phyloP scores from a whole-genome alignment of 2,888 invertebrate genomes.

The Cryptocephalus moraei region DNA sequence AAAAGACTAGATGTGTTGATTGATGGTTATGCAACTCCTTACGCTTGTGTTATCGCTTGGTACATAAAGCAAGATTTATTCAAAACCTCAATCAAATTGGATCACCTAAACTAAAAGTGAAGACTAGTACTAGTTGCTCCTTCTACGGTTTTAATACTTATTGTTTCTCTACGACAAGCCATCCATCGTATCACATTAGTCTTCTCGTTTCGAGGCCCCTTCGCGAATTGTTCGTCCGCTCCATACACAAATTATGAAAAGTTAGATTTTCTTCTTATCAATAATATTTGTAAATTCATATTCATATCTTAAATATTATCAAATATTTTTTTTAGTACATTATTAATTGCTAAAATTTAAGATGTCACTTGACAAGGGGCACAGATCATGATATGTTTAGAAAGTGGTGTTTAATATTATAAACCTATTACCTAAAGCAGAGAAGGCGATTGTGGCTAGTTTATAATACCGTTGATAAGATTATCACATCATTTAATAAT shows the following conservation, averaged over 20 bases:
- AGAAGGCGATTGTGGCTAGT: conserved; percentile 45
- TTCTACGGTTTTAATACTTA: too few relatives aligned
- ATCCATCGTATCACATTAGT: too few relatives aligned
- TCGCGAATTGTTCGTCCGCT: conserved; percentile 1
- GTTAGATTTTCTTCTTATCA: conserved; percentile 1
- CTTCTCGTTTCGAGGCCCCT: too few relatives aligned
- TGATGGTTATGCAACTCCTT: too few relatives aligned
- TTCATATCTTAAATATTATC: conserved; percentile 39
- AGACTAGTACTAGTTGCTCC: too few relatives aligned
- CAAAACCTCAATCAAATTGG: too few relatives aligned
- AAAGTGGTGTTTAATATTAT: conserved; percentile 55
- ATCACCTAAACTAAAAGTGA: too few relatives aligned
- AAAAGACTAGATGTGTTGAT: too few relatives aligned
- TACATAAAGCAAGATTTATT: too few relatives aligned
- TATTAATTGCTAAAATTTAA: conserved; percentile 42
- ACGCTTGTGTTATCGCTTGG: too few relatives aligned
- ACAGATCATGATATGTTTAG: conserved; percentile 73
- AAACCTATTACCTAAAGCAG: conserved; percentile 43
- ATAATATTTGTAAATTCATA: conserved; percentile 36
- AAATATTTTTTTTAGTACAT: conserved; percentile 37
- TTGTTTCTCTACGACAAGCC: too few relatives aligned
- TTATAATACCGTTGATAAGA: conserved; percentile 36
- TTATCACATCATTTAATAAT: conserved; percentile 31
- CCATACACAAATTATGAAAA: conserved; percentile 13
- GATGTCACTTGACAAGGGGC: conserved; percentile 59